phyloP scores from a whole-genome alignment of 37 sponge, comb jelly and placozoan genomes.

The Tethya wilhelma region DNA sequence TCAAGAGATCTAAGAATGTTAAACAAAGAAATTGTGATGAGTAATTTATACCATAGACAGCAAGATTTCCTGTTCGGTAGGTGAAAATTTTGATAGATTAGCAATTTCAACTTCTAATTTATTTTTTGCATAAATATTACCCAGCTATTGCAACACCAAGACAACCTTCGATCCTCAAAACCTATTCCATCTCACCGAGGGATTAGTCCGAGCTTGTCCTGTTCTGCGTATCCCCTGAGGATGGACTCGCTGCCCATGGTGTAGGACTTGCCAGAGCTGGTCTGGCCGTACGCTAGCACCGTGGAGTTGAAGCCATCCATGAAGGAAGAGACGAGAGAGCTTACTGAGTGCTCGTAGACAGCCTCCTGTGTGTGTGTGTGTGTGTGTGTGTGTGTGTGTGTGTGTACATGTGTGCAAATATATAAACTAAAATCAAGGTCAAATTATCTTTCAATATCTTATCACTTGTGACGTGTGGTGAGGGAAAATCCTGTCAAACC shows the following conservation, averaged over 20 bases:
- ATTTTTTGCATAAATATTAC: too few relatives aligned
- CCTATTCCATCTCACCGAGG: too few relatives aligned
- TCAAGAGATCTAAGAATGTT: too few relatives aligned
- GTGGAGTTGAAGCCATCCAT: constrained; percentile 94
- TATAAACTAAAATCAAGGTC: neutral
- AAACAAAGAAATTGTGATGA: too few relatives aligned
- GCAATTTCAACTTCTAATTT: too few relatives aligned
- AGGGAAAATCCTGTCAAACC: constrained; percentile 79
- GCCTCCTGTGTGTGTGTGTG: constrained; percentile 6
- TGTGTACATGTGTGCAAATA: neutral
- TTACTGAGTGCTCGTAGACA: constrained; percentile 52
- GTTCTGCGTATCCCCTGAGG: neutral
- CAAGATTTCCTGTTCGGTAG: too few relatives aligned
- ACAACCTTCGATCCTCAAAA: too few relatives aligned
- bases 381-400: neutral
- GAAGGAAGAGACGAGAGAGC: constrained; percentile 86
- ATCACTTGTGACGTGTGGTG: constrained; percentile 48
- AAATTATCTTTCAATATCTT: neutral
- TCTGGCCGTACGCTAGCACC: constrained; percentile 98
- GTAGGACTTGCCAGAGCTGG: constrained; percentile 97
- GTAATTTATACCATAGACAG: too few relatives aligned
- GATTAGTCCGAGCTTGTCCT: too few relatives aligned
- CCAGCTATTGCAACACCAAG: too few relatives aligned
- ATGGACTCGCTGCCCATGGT: constrained; percentile 86
- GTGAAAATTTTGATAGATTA: too few relatives aligned